Evolutionary conservation across 2,888 invertebrate genomes (phyloP), one percentile per base, ranked within the genome.

Genomic region (Macaria notata): DNA sequence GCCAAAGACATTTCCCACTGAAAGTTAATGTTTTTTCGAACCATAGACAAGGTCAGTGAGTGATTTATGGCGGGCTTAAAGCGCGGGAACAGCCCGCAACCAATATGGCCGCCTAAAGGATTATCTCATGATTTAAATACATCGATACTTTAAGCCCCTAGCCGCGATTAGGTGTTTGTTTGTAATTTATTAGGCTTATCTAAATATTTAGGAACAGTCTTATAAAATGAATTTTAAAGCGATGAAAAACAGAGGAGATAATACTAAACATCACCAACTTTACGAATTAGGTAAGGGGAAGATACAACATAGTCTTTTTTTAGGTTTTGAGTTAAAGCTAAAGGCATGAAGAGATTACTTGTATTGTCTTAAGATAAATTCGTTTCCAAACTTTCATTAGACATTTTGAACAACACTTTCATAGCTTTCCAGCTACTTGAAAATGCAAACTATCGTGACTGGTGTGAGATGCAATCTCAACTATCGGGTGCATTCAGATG

Each of bases 111-210:
- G 19, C 75, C 68, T 67, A 66, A 64, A 52, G 72, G 75, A 78
- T 87, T 84, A 87, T 79, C 82, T 81, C 78, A 80, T 86, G 86
- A 86, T 87, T 87, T 86, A 86, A 84, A 81, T 76, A 81, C 78
- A 79, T 81, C 83, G 84, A 85, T 83, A 82, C 73, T 75, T 71
- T 76, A 76, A 79, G 82, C 78, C 70, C 72, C 68, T 64, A 72
- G 69, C 76, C 65, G 67, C 68, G 76, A 76, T 78, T 79, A 72
- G 70, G 75, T 78, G 69, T 75, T 62, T 63, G 33, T 45, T 36
- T 43, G 31, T 49, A 33, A 53, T 36, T 54, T 54, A 47, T 30
- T 19, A 19, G 19, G 19, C 19, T 19, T 19, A 19, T 19, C 19
- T 19, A 19, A 19, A 19, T 19, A 19, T 19, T 19, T 19, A 19